Evolutionary conservation across 2,888 invertebrate species (phyloP).

Genomic region (Parnassius mnemosyne): DNA sequence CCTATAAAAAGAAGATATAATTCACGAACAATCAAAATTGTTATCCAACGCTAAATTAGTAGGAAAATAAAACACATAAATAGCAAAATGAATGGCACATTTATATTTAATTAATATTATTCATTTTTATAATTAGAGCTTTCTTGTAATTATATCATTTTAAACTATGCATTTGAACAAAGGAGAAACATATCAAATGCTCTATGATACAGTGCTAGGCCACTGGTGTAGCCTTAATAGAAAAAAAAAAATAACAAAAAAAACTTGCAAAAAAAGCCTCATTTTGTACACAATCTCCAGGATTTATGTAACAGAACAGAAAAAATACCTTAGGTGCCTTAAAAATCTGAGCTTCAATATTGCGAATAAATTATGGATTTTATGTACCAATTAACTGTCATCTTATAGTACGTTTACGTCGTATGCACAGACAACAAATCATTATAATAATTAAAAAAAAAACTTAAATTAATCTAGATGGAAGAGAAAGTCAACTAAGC

Average conservation of each 20-base stretch:
- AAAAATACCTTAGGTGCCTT: conserved; percentile 44
- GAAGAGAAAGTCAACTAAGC: conserved; percentile 75
- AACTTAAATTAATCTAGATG: conserved; percentile 72
- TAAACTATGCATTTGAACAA: conserved; percentile 74
- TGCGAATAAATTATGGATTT: conserved; percentile 54
- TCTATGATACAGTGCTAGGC: conserved; percentile 57
- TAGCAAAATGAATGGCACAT: conserved; percentile 82
- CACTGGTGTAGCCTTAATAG: conserved; percentile 47
- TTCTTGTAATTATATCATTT: conserved; percentile 72
- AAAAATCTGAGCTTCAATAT: conserved; percentile 49
- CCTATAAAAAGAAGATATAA: too few relatives aligned
- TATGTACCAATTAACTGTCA: conserved; percentile 23
- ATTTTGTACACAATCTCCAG: conserved; percentile 64
- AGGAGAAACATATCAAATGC: conserved; percentile 55
- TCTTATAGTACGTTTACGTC: conserved; percentile 19
- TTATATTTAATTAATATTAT: conserved; percentile 81
- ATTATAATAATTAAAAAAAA: conserved; percentile 58
- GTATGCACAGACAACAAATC: conserved; percentile 61
- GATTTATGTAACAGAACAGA: conserved; percentile 44
- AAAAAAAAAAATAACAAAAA: conserved; percentile 46
- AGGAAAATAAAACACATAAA: conserved; percentile 69
- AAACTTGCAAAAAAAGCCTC: conserved; percentile 57
- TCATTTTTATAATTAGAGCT: conserved; percentile 80
- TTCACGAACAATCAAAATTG: too few relatives aligned
- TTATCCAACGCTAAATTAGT: background rate